phyloP scores from a whole-genome alignment of 2,797 vertebrate genomes.

The Falco novaeseelandiae region DNA sequence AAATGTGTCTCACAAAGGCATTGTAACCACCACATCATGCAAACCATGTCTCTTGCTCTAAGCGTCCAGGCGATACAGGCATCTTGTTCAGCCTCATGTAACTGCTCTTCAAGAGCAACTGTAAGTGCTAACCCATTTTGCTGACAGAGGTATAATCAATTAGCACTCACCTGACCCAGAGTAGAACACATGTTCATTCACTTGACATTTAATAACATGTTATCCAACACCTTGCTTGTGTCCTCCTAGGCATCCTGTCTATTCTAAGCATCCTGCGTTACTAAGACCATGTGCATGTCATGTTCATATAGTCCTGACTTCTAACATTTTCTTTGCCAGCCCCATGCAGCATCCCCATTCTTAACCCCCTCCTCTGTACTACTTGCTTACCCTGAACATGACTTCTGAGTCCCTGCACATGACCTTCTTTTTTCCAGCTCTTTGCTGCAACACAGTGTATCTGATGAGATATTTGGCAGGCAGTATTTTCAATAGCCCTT shows the following conservation, averaged over 20 bases:
- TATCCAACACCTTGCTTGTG: constrained; percentile 25
- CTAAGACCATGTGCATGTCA: background rate
- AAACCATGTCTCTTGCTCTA: background rate
- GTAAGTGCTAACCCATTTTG: background rate
- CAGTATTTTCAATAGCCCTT: background rate
- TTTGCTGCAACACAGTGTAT: background rate
- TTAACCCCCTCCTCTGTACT: background rate
- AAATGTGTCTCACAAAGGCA: background rate
- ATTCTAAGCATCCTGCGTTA: background rate
- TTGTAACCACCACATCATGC: background rate
- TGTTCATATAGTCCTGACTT: background rate
- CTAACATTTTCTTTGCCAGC: background rate
- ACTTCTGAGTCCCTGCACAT: background rate
- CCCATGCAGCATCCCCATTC: background rate
- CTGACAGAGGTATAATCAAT: background rate
- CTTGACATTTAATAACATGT: constrained; percentile 27
- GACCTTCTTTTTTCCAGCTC: background rate
- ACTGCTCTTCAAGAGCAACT: background rate
- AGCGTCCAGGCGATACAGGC: background rate
- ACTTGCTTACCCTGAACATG: background rate
- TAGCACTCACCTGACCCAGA: background rate
- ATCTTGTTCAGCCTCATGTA: background rate
- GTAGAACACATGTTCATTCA: background rate
- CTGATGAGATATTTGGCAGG: background rate
- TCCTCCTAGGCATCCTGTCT: constrained; percentile 5